Conservation (phyloP, 2,113 vertebrate genomes). For the Balaenoptera acutorostrata region DNA sequence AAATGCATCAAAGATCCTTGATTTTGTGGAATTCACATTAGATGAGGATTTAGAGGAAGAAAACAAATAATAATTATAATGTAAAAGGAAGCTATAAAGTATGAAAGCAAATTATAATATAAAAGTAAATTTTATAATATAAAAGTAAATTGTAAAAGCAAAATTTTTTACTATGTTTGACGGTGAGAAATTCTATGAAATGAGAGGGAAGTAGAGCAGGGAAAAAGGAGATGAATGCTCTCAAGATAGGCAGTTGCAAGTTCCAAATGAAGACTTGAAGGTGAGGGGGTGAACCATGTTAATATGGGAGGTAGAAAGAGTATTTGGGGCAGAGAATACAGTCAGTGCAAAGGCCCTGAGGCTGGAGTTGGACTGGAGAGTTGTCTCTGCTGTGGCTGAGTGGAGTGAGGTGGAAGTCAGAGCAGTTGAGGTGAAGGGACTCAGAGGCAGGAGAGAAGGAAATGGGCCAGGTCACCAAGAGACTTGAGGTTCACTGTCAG, state of each 20-base stretch:
- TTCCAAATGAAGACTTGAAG: neutral
- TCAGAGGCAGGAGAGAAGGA: neutral
- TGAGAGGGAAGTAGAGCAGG: neutral
- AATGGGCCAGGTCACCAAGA: neutral
- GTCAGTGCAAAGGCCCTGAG: neutral
- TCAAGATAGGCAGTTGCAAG: neutral
- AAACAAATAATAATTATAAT: neutral
- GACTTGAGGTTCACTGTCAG: neutral
- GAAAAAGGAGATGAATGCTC: neutral
- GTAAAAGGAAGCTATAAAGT: neutral
- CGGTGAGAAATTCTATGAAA: neutral
- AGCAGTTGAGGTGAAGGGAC: neutral
- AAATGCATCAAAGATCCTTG: neutral
- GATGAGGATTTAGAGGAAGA: neutral
- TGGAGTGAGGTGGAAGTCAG: neutral
- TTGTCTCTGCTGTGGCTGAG: neutral
- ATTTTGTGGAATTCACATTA: neutral
- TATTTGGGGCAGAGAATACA: neutral
- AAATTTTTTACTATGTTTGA: neutral
- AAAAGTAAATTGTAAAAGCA: neutral
- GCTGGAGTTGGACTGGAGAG: neutral
- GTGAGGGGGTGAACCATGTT: neutral
- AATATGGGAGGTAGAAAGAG: neutral
- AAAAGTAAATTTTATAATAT: neutral
- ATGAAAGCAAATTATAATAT: neutral